These are phyloP conservation scores for Daboia siamensis DNA, from an alignment of 2,113 vertebrate species.

Conservation along the genomic window DNA sequence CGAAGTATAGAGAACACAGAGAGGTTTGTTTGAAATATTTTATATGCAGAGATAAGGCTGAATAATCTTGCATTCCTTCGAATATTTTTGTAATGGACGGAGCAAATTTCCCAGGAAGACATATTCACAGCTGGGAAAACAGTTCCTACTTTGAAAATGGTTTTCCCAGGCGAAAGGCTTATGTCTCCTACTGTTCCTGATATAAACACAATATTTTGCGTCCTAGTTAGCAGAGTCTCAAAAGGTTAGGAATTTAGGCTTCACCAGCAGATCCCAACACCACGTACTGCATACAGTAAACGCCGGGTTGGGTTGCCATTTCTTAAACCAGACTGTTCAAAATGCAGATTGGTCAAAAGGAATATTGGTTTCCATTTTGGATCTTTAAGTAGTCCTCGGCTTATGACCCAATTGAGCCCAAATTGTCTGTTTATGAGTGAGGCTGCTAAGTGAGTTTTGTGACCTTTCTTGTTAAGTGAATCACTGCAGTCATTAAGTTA, in stretches of 20 bases:
- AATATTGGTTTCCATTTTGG: neutral
- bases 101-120: constrained; percentile 76
- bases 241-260: constrained; percentile 35
- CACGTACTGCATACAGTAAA: neutral
- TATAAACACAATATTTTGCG: constrained; percentile 62
- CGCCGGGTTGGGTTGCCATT: neutral
- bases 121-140: constrained; percentile 79
- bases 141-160: constrained; percentile 76
- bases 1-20: constrained; percentile 16
- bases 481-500: too few species aligned
- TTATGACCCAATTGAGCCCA: neutral
- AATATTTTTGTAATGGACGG: constrained; percentile 68
- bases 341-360: neutral
- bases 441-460: neutral
- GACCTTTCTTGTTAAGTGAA: neutral
- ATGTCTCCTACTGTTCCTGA: constrained; percentile 70
- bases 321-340: constrained; percentile 12
- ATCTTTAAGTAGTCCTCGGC: neutral
- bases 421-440: neutral
- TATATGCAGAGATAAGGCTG: constrained; percentile 57
- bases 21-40: constrained; percentile 44
- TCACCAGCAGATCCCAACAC: constrained; percentile 15
- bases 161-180: constrained; percentile 76
- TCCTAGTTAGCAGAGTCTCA: constrained; percentile 45
- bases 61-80: constrained; percentile 67